These are phyloP conservation scores for Chrysomallon squamiferum DNA, from an alignment of 1,140 invertebrate species.

Conservation along the genomic window DNA sequence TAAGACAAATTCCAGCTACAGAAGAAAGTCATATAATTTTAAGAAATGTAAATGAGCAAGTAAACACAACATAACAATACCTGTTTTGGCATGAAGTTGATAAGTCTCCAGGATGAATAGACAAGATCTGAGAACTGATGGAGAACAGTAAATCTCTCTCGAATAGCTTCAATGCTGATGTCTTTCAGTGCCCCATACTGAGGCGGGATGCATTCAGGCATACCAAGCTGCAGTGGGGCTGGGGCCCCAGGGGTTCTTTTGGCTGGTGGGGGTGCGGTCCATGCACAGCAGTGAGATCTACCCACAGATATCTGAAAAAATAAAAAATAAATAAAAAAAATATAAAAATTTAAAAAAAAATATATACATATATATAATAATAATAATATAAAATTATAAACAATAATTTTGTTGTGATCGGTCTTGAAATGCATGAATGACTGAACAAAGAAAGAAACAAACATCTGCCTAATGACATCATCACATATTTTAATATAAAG, in stretches of 20 bases:
- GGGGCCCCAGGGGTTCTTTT: conserved; percentile 64
- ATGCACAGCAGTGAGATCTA: conserved; percentile 72
- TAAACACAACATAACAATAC: too few relatives aligned
- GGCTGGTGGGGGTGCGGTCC: conserved; percentile 69
- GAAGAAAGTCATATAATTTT: too few relatives aligned
- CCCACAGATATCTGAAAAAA: conserved; percentile 69
- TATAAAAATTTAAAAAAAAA: neutral
- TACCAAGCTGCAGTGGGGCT: conserved; percentile 66
- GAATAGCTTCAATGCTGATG: conserved; percentile 66
- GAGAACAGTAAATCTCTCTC: conserved; percentile 68
- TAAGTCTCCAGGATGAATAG: conserved; percentile 71
- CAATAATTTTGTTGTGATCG: too few relatives aligned
- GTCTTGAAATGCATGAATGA: too few relatives aligned
- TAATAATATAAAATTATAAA: neutral
- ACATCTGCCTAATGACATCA: too few relatives aligned
- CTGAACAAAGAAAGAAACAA: too few relatives aligned
- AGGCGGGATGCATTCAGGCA: conserved; percentile 67
- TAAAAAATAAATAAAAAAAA: neutral
- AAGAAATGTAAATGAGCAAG: too few relatives aligned
- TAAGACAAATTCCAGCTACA: too few relatives aligned
- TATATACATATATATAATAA: neutral
- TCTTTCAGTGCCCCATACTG: conserved; percentile 69
- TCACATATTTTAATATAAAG: too few relatives aligned
- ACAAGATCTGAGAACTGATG: conserved; percentile 73
- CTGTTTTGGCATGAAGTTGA: conserved; percentile 63